Percentiles rank a stretch among this genome's conserved stretches.
phyloP scores from a whole-genome alignment of 1,140 invertebrate species.

The Catajapyx aquilonaris region DNA sequence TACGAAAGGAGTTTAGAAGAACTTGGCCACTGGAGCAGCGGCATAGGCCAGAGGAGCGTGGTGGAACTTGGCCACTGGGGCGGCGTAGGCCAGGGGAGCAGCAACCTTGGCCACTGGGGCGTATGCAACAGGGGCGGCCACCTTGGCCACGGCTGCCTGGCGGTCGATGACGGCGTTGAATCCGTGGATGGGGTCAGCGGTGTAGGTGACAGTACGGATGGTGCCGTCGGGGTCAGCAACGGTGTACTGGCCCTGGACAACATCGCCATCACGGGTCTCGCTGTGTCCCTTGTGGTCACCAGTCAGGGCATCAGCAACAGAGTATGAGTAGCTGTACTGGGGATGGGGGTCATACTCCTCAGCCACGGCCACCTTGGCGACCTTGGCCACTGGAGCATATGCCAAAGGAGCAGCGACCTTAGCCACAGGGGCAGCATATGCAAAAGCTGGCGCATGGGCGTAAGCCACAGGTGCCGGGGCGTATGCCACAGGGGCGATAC shows the following conservation, averaged over 20 bases:
- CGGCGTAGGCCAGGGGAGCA: no score
- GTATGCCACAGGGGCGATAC: neutral
- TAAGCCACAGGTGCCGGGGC: neutral
- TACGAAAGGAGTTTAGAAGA: no score
- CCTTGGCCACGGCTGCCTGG: no score
- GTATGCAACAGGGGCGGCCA: no score
- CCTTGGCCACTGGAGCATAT: constrained; percentile 11
- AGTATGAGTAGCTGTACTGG: constrained; percentile 30
- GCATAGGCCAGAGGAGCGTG: no score
- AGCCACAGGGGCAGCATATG: constrained; percentile 10
- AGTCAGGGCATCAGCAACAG: constrained; percentile 27
- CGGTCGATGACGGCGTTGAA: no score
- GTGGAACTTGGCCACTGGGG: no score
- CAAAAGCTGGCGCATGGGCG: constrained; percentile 14
- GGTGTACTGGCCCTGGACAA: constrained; percentile 27
- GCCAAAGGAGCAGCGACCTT: constrained; percentile 9
- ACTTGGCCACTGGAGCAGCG: neutral
- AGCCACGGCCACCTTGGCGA: constrained; percentile 15
- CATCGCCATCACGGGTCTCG: constrained; percentile 27
- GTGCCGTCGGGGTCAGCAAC: no score
- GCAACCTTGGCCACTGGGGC: no score
- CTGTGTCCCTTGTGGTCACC: constrained; percentile 29
- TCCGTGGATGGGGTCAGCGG: no score
- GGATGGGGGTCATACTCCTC: no score
- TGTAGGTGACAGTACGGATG: no score